Conservation (phyloP, 1,140 invertebrate genomes). For the Pteromalus puparum region DNA sequence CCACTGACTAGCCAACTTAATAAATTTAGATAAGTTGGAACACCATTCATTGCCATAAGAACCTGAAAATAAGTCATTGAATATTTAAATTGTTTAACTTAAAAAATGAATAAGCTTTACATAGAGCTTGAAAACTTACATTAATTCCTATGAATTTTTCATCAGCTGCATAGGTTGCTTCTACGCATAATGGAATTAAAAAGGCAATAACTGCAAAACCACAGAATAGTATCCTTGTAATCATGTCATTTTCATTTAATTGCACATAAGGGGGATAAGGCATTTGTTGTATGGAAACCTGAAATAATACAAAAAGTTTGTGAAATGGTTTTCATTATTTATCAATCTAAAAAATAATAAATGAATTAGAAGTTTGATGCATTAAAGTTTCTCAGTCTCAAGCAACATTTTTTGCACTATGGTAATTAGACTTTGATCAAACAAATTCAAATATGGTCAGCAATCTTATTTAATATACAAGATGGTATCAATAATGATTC, state of each 20-base stretch:
- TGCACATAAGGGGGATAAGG: constrained; percentile 68
- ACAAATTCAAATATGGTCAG: constrained; percentile 14
- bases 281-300: constrained; percentile 71
- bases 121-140: constrained; percentile 59
- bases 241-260: constrained; percentile 58
- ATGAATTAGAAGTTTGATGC: neutral
- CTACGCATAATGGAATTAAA: constrained; percentile 68
- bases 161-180: constrained; percentile 65
- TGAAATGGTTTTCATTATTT: constrained; percentile 25
- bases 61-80: constrained; percentile 59
- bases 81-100: constrained; percentile 24
- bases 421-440: neutral
- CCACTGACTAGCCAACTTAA: constrained; percentile 70
- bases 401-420: neutral
- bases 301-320: constrained; percentile 41
- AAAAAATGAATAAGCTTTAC: neutral
- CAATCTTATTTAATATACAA: constrained; percentile 29
- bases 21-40: constrained; percentile 67
- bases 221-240: constrained; percentile 60
- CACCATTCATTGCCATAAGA: constrained; percentile 72
- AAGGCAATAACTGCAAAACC: constrained; percentile 65
- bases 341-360: constrained; percentile 47
- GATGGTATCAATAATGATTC: constrained; percentile 42
- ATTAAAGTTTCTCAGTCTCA: neutral
- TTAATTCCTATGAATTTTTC: constrained; percentile 72